phyloP scores from a whole-genome alignment of 1,140 invertebrate genomes.

The Hormaphis cornu region DNA sequence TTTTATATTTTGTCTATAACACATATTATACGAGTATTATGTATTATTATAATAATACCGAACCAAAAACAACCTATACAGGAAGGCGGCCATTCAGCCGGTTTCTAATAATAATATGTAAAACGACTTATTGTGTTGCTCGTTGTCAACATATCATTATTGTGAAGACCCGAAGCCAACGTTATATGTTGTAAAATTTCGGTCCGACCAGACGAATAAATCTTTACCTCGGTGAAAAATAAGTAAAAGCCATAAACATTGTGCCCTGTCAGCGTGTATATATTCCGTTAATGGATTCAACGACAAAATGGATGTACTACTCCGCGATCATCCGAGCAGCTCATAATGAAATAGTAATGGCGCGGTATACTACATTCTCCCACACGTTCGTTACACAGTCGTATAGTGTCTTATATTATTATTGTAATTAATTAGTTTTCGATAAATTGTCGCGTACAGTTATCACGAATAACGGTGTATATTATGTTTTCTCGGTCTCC shows the following conservation, averaged over 20 bases:
- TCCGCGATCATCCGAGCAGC: too few relatives aligned
- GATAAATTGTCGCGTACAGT: too few relatives aligned
- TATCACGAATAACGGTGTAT: too few relatives aligned
- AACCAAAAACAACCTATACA: conserved; percentile 27
- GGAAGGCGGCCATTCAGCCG: conserved; percentile 23
- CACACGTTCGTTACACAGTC: too few relatives aligned
- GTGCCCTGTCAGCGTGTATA: not conserved
- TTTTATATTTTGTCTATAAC: conserved; percentile 17
- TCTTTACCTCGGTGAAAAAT: conserved; percentile 2
- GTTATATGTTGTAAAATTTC: conserved; percentile 25
- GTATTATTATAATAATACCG: too few relatives aligned
- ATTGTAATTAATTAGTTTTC: too few relatives aligned
- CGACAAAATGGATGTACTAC: not conserved
- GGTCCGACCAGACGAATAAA: conserved; percentile 22
- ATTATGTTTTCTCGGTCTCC: too few relatives aligned
- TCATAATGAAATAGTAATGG: too few relatives aligned
- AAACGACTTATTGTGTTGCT: conserved; percentile 27
- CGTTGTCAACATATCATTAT: conserved; percentile 11
- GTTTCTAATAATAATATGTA: conserved; percentile 21
- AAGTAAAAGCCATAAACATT: not conserved
- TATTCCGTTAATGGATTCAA: conserved; percentile 15
- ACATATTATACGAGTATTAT: too few relatives aligned
- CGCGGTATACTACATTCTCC: too few relatives aligned
- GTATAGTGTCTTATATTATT: too few relatives aligned
- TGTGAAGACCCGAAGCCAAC: not conserved